Evolutionary conservation across 2,888 invertebrate genomes (phyloP), one percentile per base, ranked within the genome.

Genomic region (Ditylenchus weischeri): DNA sequence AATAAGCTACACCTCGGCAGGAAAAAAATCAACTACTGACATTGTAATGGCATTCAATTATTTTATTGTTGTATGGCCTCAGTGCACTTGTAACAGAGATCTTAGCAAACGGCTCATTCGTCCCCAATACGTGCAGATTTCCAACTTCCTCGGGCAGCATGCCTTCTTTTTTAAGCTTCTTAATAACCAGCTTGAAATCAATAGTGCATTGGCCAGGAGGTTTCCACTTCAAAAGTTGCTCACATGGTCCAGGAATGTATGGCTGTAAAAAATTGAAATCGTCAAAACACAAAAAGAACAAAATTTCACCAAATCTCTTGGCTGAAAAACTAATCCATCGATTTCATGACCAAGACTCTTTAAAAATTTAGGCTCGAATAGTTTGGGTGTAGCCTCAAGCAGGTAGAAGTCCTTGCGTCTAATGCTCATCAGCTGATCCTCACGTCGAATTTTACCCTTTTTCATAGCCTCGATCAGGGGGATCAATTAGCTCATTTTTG

Each of bases 271-370:
- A 21, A 13, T n/a, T 0, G 8, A 54, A 18, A 15, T 7, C n/a
- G 1, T 18, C 54, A 54, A n/a, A 11, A 54, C 10, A 11, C 7
- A 54, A 54, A 23, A 29, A 51, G 51, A 51, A 54, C 54, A 7
- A 54, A 51, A 58, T 10, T 80, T 83, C 84, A 91, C 90, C 84
- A 90, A 91, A 71, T 88, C 87, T 0, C 90, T 87, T 0, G 98
- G 98, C 83, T 99, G 98, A 84, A 96, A 99, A 80, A 99, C 93
- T 18, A 98, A 87, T 23, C 98, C 98, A 83, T 99, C 98, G 0
- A 95, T 94, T 84, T 96, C 94, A 83, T 99, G 98, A 0, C 89
- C 87, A 21, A 98, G 86, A 48, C 89, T 88, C 75, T 89, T 89
- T 0, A 90, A 88, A 85, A 98, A 96, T 81, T 91, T 91, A 57